Base-by-base conservation (phyloP, 2,113 vertebrate species). In the Malurus elegans region DNA sequence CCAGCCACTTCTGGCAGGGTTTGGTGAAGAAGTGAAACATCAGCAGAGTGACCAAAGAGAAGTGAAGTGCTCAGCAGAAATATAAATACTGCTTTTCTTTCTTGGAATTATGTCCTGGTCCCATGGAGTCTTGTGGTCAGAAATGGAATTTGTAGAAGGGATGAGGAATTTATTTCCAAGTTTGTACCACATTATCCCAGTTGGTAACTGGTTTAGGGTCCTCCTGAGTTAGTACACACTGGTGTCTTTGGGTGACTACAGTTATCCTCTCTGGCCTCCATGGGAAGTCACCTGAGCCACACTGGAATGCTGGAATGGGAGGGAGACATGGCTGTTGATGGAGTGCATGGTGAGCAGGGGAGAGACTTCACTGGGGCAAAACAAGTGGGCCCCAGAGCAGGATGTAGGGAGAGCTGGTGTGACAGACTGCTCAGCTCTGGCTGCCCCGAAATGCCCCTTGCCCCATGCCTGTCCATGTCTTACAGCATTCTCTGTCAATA, bases 41-140 rank as follows among this genome's bases (percentile, higher is more conserved):
- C 93, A 96, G 92, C 95, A 97, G 54, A 90, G 72, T 83, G 93
- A 93, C 92, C 92, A 83, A 80, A 92, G 48, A 88, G 91, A 96
- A 97, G n/a, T 73, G 31, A 94, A 92, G 44, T 67, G 44, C 79
- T 96, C 94, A 95, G 96, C 93, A 95, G 90, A 95, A 96, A 90
- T 84, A 92, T 64, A 95, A 94, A 88, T 76, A 93, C 64, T 57
- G 75, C 10, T 92, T 94, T 92, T 94, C 21, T 14, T 73, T 78
- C 72, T 83, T 90, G 74, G 67, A 40, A n/a, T 65, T 73, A 53
- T 36, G n/a, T 92, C 72, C n/a, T 83, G 56, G 26, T 73, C 48
- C 32, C 14, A 4, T 38, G 47, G 38, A 80, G 32, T 74, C 93
- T 71, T 66, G 71, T 74, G 92, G 90, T 60, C 1, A 1, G 75